Evolutionary conservation across 2,113 vertebrate genomes (phyloP).

Genomic region (Climacteris rufus): DNA sequence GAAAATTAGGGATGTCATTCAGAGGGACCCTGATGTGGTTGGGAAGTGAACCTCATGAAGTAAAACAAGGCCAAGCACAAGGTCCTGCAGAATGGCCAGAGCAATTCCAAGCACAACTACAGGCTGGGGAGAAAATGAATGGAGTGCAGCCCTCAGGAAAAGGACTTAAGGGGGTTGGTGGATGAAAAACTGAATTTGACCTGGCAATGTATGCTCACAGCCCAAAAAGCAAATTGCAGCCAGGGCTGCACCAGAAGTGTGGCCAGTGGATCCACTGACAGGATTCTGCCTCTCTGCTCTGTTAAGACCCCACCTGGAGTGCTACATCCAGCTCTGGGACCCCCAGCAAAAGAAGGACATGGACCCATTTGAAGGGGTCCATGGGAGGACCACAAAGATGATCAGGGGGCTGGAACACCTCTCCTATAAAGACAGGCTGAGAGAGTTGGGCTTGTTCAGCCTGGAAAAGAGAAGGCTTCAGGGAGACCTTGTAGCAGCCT

Average conservation of each 20-base stretch:
- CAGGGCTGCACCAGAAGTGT: fast-evolving
- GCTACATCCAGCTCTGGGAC: not conserved
- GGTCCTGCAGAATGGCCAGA: not conserved
- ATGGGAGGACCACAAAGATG: not conserved
- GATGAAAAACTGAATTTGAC: not conserved
- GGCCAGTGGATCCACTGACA: not conserved
- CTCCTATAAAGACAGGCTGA: not conserved
- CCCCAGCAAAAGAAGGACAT: fast-evolving
- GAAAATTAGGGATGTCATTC: not conserved
- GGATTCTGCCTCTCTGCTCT: not conserved
- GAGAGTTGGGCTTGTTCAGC: not conserved
- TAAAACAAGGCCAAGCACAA: not conserved
- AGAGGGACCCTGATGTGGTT: not conserved
- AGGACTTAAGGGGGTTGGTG: not conserved
- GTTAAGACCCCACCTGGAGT: not conserved
- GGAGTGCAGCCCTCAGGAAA: not conserved
- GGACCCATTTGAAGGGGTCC: not conserved
- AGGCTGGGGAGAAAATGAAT: not conserved
- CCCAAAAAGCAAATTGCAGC: not conserved
- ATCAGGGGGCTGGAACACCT: not conserved
- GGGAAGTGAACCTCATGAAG: not conserved
- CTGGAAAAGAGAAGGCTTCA: not conserved
- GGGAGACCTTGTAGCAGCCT: not conserved
- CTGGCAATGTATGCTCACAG: not conserved
- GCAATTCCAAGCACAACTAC: not conserved